Evolutionary conservation across 2,113 vertebrate species (phyloP), one percentile per base, ranked within the genome.

Genomic region (Ploceus nigricollis): DNA sequence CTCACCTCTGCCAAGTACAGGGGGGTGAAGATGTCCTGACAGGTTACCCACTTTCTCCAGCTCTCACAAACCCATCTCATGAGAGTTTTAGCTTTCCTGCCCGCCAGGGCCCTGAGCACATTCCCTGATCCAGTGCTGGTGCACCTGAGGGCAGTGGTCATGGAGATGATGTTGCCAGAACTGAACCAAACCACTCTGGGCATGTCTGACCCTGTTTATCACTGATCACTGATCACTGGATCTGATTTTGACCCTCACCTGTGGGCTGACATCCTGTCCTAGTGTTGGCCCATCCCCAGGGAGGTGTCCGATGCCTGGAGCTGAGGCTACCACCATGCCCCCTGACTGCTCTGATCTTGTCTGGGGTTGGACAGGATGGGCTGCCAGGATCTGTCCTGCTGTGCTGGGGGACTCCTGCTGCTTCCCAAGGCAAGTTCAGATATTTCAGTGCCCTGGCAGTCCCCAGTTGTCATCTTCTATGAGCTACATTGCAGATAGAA

Each of bases 351-450:
- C 37, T 53, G n/a, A 24, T 89, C 19, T n/a, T 44, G 72, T 30
- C 33, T 89, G 39, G 22, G 11, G 3, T 28, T 33, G 50, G 63
- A 33, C 0, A 1, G 33, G 40, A 2, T 9, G 33, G 17, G 25
- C 39, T 90, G 42, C 31, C 22, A 71, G 57, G 35, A 1, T 42
- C 40, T 85, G 50, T n/a, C 4, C 37, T 78, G 40, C 35, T 2
- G 1, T 44, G 16, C 48, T 1, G 1, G 9, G 8, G 5, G 5
- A 4, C 2, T 4, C 6, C 7, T 11, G 5, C n/a, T 5, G 2
- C 47, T 82, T 40, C 25, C 13, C 44, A 37, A 33, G 20, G 37
- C 44, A 31, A 18, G 17, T 15, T 8, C 27, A 22, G 65, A 5
- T 14, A 22, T 39, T 39, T 24, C 13, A 60, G 45, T 18, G 7